Evolutionary conservation across 2,797 vertebrate species (phyloP).

Genomic region (Pipistrellus pipistrellus): DNA sequence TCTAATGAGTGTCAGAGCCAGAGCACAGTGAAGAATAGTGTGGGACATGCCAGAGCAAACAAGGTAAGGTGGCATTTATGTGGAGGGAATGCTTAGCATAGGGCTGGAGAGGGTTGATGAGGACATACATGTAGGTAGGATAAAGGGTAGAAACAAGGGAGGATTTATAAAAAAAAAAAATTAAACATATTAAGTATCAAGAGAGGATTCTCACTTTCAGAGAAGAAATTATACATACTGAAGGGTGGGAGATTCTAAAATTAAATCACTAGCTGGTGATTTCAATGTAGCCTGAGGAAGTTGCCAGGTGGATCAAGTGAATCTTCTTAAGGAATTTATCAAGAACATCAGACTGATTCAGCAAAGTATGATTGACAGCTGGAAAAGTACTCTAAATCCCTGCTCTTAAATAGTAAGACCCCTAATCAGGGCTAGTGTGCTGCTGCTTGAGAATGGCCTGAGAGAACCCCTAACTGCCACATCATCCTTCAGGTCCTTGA

Average conservation of each 20-base stretch:
- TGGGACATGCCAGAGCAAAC: not conserved
- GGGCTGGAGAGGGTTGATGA: not conserved
- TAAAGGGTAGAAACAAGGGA: not conserved
- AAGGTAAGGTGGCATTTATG: not conserved
- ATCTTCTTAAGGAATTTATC: not conserved
- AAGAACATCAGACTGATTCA: not conserved
- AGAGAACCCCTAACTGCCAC: not conserved
- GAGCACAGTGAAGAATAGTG: not conserved
- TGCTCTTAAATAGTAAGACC: not conserved
- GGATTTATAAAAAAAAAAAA: not conserved
- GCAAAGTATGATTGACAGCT: not conserved
- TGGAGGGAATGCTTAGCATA: too few species aligned
- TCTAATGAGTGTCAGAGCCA: not conserved
- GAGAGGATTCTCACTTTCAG: not conserved
- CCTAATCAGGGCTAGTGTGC: not conserved
- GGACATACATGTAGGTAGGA: not conserved
- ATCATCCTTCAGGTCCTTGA: not conserved
- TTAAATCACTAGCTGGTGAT: not conserved
- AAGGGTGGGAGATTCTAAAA: not conserved
- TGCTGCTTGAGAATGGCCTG: not conserved
- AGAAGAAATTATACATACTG: not conserved
- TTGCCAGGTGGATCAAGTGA: not conserved
- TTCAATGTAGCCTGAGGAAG: not conserved
- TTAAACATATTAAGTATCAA: not conserved
- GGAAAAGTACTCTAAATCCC: not conserved